Evolutionary conservation across 1,140 invertebrate species (phyloP), one percentile per base, ranked within the genome.

Genomic region (Drosophila ogumai): DNA sequence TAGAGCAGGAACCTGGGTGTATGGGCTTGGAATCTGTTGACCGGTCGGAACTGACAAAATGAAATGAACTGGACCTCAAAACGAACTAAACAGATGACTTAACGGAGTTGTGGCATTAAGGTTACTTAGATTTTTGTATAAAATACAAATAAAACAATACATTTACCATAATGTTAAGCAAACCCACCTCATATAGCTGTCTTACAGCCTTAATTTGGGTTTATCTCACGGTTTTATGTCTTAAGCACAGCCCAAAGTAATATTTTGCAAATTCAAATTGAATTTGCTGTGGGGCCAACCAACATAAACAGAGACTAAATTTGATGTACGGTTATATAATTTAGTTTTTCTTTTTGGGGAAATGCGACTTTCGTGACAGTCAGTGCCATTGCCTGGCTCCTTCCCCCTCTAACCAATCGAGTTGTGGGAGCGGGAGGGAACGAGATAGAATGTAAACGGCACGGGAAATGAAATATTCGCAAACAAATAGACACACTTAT

Each of bases 401-500:
- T 66, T 67, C 19, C 7, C 19, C 32, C 69, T 38, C 8, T 22
- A 54, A 36, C 61, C 49, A 36, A 49, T 32, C 22, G 36, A 54
- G 50, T 56, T 66, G 63, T 49, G 60, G 61, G 52, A 34, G 50
- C 25, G 17, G 47, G 5, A 4, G 52, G 36, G 31, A 22, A 59
- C 46, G 52, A 54, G 69, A 52, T 44, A 31, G 66, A 36, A 44
- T 19, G 66, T 52, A 79, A 75, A 71, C 60, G 82, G 82, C 69
- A 86, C 75, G 82, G 84, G 84, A 87, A 87, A 87, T 87, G 84
- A 87, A 87, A 87, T 88, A 88, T 87, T 87, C 82, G 84, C 80
- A 79, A 87, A 88, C 84, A 88, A 88, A 90, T 88, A 88, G 84
- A 88, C 85, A 90, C 85, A 88, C 85, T 88, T 88, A 88, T 88